phyloP scores from a whole-genome alignment of 2,888 invertebrate species.

The Psylliodes chrysocephalus region DNA sequence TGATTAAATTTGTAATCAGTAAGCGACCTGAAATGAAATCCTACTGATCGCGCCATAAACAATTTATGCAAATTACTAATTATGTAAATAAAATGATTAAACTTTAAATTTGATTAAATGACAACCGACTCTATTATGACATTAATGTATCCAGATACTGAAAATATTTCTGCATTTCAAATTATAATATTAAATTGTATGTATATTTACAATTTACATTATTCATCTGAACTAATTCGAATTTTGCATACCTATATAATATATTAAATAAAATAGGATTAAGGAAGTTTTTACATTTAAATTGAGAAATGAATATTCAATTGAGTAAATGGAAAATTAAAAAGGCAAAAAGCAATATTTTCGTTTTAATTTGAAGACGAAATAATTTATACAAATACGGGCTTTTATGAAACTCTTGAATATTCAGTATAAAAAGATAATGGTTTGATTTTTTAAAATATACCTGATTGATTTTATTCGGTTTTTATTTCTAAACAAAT shows the following conservation, averaged over 20 bases:
- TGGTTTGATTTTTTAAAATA: too few relatives aligned
- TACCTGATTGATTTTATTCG: too few relatives aligned
- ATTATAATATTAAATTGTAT: conserved; percentile 31
- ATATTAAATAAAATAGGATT: conserved; percentile 16
- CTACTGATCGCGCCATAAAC: too few relatives aligned
- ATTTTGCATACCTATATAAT: conserved; percentile 11
- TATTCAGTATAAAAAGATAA: too few relatives aligned
- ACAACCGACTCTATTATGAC: conserved; percentile 24
- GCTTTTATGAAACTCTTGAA: too few relatives aligned
- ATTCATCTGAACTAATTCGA: conserved; percentile 14
- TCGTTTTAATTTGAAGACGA: too few relatives aligned
- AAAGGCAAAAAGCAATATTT: too few relatives aligned
- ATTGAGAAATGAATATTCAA: conserved; percentile 16
- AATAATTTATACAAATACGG: too few relatives aligned
- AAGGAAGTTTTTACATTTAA: conserved; percentile 7
- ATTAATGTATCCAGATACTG: conserved; percentile 21
- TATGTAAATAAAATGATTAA: conserved; percentile 25
- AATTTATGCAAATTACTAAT: conserved; percentile 24
- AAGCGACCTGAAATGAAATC: too few relatives aligned
- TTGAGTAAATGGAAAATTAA: too few relatives aligned
- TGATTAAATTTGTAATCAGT: too few relatives aligned
- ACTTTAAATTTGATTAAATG: conserved; percentile 25
- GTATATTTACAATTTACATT: conserved; percentile 19
- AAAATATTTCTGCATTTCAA: conserved; percentile 21
- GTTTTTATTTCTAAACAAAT: too few relatives aligned